These are phyloP conservation scores for Siderastrea radians DNA, from an alignment of 92 coral and sea anemone genomes.

Conservation along the genomic window DNA sequence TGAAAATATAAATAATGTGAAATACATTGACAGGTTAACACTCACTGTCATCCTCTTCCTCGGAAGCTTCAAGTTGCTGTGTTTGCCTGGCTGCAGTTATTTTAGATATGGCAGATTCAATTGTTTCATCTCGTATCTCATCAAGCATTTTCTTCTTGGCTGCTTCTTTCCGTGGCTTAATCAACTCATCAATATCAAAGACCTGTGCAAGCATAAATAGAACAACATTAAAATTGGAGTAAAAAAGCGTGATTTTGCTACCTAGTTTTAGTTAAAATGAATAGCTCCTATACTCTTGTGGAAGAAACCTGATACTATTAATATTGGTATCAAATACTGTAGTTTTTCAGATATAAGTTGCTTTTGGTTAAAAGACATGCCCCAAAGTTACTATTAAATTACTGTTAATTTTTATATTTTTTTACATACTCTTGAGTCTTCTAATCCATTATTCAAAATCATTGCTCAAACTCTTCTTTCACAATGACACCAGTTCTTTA, in stretches of 20 bases:
- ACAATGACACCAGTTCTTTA: too few relatives aligned
- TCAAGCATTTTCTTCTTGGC: slow-evolving; percentile 94
- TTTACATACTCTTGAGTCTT: too few relatives aligned
- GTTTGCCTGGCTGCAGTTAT: slow-evolving; percentile 81
- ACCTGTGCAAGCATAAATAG: slow-evolving; percentile 51
- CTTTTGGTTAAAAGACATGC: too few relatives aligned
- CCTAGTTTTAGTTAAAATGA: not conserved
- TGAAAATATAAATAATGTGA: not conserved
- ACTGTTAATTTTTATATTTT: too few relatives aligned
- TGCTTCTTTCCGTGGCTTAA: slow-evolving; percentile 84
- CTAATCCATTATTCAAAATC: too few relatives aligned
- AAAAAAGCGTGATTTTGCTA: not conserved
- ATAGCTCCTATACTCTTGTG: not conserved
- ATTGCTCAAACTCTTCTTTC: too few relatives aligned
- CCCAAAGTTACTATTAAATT: too few relatives aligned
- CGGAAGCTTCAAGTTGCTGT: slow-evolving; percentile 69
- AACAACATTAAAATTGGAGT: not conserved
- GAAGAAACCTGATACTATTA: too few relatives aligned
- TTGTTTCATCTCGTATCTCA: slow-evolving; percentile 86
- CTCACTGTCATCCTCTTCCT: slow-evolving; percentile 86
- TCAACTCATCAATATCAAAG: slow-evolving; percentile 81
- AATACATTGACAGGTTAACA: not conserved
- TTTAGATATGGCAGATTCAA: slow-evolving; percentile 91
- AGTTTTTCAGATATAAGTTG: too few relatives aligned
- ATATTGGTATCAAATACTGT: too few relatives aligned